Evolutionary conservation across 2,888 invertebrate species (phyloP).

Genomic region (Biston betularia): DNA sequence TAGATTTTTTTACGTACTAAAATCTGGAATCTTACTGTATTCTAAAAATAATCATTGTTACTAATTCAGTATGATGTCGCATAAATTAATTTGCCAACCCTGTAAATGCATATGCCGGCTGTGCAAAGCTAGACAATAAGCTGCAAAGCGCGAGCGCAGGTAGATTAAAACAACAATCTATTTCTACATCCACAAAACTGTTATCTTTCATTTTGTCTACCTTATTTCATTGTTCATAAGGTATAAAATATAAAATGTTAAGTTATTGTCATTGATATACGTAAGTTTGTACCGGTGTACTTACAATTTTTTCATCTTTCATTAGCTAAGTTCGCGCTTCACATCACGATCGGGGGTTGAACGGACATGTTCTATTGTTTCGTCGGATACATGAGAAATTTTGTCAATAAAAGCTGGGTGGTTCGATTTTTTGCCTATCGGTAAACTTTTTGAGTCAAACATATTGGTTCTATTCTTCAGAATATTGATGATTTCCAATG

Average conservation of each 20-base stretch:
- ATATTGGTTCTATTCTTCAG: constrained; percentile 46
- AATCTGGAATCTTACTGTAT: too few species aligned
- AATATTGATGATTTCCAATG: constrained; percentile 48
- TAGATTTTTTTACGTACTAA: too few species aligned
- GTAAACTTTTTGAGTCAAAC: constrained; percentile 50
- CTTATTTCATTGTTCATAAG: constrained; percentile 48
- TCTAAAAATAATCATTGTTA: neutral
- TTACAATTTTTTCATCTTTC: constrained; percentile 78
- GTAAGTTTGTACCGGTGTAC: constrained; percentile 69
- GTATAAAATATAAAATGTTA: constrained; percentile 28
- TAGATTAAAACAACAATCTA: constrained; percentile 68
- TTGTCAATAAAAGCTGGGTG: constrained; percentile 80
- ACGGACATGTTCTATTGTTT: constrained; percentile 81
- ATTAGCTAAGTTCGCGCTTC: constrained; percentile 85
- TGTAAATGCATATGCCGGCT: constrained; percentile 74
- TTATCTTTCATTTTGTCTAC: constrained; percentile 32
- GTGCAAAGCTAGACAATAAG: constrained; percentile 82
- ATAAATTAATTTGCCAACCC: constrained; percentile 65
- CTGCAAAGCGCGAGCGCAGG: constrained; percentile 77
- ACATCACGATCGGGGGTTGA: constrained; percentile 81
- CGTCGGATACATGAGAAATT: constrained; percentile 81
- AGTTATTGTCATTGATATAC: constrained; percentile 11
- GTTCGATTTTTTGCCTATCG: constrained; percentile 59
- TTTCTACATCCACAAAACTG: constrained; percentile 34
- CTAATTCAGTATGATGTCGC: constrained; percentile 4